A percentile compares a stretch with the other conserved stretches of the same genome.
Evolutionary conservation across 2,888 invertebrate genomes (phyloP).

Genomic region (Lepidocyrtinus sp.): DNA sequence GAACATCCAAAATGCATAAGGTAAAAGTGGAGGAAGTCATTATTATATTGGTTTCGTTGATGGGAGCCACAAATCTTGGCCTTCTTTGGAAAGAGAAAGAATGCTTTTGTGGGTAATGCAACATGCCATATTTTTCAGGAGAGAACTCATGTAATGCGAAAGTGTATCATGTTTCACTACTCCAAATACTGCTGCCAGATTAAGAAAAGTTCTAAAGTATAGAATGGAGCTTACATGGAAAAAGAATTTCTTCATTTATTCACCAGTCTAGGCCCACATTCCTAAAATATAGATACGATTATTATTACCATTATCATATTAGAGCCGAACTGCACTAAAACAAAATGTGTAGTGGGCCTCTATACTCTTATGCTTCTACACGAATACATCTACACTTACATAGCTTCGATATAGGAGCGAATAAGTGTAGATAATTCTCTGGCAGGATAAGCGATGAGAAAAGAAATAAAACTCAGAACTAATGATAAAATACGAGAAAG

Average conservation of each 20-base stretch:
- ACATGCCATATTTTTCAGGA: not conserved
- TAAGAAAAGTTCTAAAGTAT: too few species aligned
- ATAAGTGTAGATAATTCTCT: conserved; percentile 33
- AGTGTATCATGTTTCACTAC: not conserved
- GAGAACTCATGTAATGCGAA: not conserved
- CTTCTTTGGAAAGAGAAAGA: not conserved
- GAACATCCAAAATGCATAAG: not conserved
- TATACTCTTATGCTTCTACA: too few species aligned
- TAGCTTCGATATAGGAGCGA: too few species aligned
- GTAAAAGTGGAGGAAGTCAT: conserved; percentile 32
- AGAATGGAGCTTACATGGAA: not conserved
- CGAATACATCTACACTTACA: too few species aligned
- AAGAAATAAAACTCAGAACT: conserved; percentile 58
- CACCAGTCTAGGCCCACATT: conserved; percentile 17
- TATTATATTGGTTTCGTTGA: conserved; percentile 50
- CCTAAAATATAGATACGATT: conserved; percentile 29
- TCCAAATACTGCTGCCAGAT: not conserved
- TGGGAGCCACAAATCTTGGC: conserved; percentile 49
- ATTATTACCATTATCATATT: conserved; percentile 5
- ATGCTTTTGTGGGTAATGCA: not conserved
- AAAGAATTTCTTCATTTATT: conserved; percentile 40
- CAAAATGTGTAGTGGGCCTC: not conserved
- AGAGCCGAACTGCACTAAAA: not conserved
- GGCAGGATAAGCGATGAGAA: conserved; percentile 53
- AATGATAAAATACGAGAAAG: conserved; percentile 61